Percentiles rank a stretch among this genome's conserved stretches.
Conservation (phyloP, 1,140 invertebrate genomes). For the Pemphigus obesinymphae region DNA sequence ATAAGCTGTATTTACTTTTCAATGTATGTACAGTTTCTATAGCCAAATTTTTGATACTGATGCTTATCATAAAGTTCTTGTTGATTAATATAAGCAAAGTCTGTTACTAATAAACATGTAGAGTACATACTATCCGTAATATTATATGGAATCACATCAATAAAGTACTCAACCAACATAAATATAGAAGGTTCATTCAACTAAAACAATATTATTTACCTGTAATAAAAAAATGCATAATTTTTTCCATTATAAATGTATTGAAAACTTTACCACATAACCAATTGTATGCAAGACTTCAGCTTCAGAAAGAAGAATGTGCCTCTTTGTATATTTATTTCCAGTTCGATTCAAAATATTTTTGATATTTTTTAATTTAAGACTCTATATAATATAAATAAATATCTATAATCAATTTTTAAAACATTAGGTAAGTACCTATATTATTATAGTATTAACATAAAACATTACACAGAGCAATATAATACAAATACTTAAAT, state of each 20-base stretch:
- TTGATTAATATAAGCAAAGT: conserved; percentile 27
- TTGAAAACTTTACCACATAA: neutral
- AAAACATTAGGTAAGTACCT: too few species aligned
- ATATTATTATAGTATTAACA: too few species aligned
- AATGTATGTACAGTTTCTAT: neutral
- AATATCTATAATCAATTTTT: too few species aligned
- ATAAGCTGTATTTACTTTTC: neutral
- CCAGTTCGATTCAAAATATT: neutral
- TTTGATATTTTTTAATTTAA: conserved; percentile 14
- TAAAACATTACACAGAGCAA: too few species aligned
- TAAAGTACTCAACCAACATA: conserved; percentile 4
- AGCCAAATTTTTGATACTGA: neutral
- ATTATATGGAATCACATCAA: neutral
- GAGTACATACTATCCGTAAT: neutral
- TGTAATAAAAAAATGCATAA: neutral
- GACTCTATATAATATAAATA: neutral
- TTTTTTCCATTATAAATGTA: neutral
- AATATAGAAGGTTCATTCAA: neutral
- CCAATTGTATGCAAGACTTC: neutral
- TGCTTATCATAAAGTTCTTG: neutral
- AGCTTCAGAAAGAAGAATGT: neutral
- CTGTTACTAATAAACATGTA: neutral
- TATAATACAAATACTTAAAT: too few species aligned
- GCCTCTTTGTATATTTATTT: neutral
- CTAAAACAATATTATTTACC: neutral